Percentiles rank a stretch among this genome's conserved stretches.
phyloP scores from a whole-genome alignment of 2,113 vertebrate species.

The Ranitomeya variabilis region DNA sequence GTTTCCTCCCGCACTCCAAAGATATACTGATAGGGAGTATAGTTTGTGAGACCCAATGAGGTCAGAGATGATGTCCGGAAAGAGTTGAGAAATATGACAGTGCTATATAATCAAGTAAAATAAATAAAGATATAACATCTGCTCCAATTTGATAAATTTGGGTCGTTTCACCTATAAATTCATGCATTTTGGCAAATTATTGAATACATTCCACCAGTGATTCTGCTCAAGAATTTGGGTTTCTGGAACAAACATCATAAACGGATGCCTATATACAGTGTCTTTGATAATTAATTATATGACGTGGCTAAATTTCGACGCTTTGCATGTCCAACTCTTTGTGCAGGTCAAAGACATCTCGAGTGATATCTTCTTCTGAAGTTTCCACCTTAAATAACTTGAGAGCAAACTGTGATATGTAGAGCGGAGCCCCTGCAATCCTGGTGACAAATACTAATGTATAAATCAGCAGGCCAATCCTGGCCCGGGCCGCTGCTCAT shows the following conservation, averaged over 20 bases:
- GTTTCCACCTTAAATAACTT: constrained; percentile 85
- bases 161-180: no score
- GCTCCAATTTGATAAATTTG: no score
- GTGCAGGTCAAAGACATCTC: neutral
- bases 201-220: no score
- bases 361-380: constrained; percentile 53
- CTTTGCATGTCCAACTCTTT: neutral
- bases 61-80: no score
- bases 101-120: no score
- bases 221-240: neutral
- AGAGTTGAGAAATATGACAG: no score
- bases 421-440: constrained; percentile 78
- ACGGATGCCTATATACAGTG: neutral
- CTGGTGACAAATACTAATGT: constrained; percentile 99
- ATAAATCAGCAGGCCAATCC: constrained; percentile 94
- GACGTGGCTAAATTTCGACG: neutral
- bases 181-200: no score
- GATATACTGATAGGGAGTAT: no score
- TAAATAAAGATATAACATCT: no score
- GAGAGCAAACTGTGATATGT: constrained; percentile 75
- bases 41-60: no score
- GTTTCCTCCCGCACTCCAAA: no score
- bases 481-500: constrained; percentile 78
- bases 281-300: neutral
- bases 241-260: neutral